A percentile compares a stretch with the other conserved stretches of the same genome.
Evolutionary conservation across 2,888 invertebrate species (phyloP).

Genomic region (Hydrotaea cyrtoneurina): DNA sequence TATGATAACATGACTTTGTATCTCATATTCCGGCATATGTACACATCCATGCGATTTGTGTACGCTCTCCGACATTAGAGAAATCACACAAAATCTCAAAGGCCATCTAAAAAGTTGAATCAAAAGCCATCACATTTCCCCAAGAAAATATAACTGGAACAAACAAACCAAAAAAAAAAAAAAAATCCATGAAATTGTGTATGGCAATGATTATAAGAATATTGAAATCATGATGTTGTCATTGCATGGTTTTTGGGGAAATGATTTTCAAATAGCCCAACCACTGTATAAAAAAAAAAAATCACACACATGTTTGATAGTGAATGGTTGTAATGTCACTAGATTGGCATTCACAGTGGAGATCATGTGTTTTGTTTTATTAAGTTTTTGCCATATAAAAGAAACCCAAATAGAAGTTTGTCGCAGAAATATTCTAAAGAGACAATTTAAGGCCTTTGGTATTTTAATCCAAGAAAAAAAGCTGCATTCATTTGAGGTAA

Average conservation of each 20-base stretch:
- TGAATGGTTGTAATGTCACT: not conserved
- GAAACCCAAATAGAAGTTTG: too few species aligned
- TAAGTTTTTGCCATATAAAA: too few species aligned
- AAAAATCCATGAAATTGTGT: not conserved
- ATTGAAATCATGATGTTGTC: conserved; percentile 14
- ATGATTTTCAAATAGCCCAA: not conserved
- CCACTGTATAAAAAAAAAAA: too few species aligned
- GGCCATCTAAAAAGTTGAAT: conserved; percentile 41
- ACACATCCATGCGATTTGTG: not conserved
- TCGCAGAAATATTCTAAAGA: too few species aligned
- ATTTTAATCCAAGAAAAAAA: too few species aligned
- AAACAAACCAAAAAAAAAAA: not conserved
- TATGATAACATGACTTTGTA: conserved; percentile 5
- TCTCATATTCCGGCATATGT: not conserved
- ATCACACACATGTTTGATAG: too few species aligned
- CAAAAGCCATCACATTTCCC: conserved; percentile 9
- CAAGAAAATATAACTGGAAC: not conserved
- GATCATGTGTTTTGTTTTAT: too few species aligned
- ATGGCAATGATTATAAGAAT: not conserved
- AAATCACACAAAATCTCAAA: conserved; percentile 48
- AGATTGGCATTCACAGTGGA: too few species aligned
- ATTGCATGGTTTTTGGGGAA: not conserved
- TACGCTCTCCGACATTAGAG: too few species aligned
- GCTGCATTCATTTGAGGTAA: too few species aligned
- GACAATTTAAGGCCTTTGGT: too few species aligned